phyloP scores from a whole-genome alignment of 2,113 vertebrate genomes.

The Amazona guildingii region DNA sequence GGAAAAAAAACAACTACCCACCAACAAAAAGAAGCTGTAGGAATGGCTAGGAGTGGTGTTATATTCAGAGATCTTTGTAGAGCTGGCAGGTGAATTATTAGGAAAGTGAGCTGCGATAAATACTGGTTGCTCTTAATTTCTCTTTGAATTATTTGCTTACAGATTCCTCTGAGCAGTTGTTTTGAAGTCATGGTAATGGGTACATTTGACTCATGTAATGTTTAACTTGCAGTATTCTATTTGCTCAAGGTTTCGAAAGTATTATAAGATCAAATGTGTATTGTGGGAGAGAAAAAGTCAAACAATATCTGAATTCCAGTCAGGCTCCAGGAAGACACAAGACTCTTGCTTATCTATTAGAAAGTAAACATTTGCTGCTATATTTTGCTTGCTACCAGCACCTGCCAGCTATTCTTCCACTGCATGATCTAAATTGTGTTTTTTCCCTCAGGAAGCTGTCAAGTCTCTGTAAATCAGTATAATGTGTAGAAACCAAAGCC shows the following conservation, averaged over 20 bases:
- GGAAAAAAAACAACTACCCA: fast-evolving
- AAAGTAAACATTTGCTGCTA: conserved; percentile 27
- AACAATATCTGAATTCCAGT: not conserved
- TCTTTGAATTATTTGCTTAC: not conserved
- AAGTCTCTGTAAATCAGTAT: not conserved
- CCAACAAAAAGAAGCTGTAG: not conserved
- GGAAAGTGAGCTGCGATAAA: not conserved
- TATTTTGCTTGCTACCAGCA: not conserved
- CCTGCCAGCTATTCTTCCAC: not conserved
- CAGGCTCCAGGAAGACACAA: conserved; percentile 19
- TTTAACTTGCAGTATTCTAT: conserved; percentile 30
- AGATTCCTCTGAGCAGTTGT: not conserved
- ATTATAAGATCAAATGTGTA: not conserved
- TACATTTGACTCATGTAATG: not conserved
- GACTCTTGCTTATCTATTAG: not conserved
- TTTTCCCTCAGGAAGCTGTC: not conserved
- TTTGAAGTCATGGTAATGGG: not conserved
- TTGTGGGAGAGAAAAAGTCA: conserved; percentile 11
- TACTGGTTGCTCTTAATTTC: not conserved
- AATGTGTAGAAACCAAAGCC: not conserved
- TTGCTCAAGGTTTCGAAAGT: conserved; percentile 25
- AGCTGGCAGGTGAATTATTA: not conserved
- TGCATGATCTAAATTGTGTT: not conserved
- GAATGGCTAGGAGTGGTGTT: not conserved
- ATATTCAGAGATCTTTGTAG: not conserved